A percentile compares a stretch with the other conserved stretches of the same genome.
Conservation (phyloP, 2,113 vertebrate genomes). For the Gorsachius goisagi region DNA sequence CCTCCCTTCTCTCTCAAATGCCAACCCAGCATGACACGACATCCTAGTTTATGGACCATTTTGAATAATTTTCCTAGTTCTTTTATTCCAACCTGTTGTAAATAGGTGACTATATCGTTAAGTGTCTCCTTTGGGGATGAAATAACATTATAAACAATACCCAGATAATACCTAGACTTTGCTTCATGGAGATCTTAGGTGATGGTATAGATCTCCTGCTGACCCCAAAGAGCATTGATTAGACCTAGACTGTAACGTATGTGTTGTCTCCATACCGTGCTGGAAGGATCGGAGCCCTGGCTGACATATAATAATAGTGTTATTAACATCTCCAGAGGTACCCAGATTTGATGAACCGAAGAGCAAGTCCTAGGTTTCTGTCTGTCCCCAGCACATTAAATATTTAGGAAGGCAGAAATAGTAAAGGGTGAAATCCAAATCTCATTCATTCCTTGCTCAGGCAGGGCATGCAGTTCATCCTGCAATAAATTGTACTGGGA, state of each 20-base stretch:
- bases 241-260: neutral
- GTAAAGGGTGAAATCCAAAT: neutral
- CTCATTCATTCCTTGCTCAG: neutral
- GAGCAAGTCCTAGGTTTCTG: neutral
- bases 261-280: neutral
- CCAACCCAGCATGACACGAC: neutral
- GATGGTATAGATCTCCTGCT: neutral
- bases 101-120: neutral
- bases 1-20: neutral
- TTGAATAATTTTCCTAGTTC: neutral
- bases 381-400: neutral
- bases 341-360: neutral
- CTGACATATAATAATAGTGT: neutral
- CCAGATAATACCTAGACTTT: neutral
- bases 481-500: neutral
- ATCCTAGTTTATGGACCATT: neutral
- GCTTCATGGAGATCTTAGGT: neutral
- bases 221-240: neutral
- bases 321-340: neutral
- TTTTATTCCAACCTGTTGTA: neutral
- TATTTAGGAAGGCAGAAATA: constrained; percentile 14
- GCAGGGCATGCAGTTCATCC: neutral
- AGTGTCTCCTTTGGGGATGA: neutral
- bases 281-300: neutral
- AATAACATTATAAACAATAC: neutral